phyloP scores from a whole-genome alignment of 2,797 vertebrate genomes.

The Sebastes iracundus region DNA sequence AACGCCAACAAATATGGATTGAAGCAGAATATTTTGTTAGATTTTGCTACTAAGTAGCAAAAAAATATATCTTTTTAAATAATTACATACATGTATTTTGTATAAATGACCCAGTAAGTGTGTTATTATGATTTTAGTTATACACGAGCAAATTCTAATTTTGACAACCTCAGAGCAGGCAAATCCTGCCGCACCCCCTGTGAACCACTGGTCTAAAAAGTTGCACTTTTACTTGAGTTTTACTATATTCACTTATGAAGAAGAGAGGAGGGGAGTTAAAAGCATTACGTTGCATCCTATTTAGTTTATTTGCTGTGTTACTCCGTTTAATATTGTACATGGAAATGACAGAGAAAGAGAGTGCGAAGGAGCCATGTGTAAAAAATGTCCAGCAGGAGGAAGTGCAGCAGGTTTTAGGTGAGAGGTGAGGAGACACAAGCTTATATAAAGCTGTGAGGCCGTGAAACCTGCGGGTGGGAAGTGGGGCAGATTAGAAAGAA shows the following conservation, averaged over 20 bases:
- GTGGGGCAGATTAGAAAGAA: constrained; percentile 62
- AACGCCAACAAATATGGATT: no score
- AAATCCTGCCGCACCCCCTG: no score
- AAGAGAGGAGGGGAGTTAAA: background rate
- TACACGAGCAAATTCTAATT: no score
- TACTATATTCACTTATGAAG: background rate
- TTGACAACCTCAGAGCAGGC: no score
- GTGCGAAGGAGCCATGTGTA: background rate
- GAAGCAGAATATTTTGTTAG: no score
- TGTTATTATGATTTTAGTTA: no score
- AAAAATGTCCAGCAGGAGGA: constrained; percentile 4
- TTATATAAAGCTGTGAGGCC: constrained; percentile 36
- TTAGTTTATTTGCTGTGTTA: background rate
- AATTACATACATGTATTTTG: no score
- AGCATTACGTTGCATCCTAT: background rate
- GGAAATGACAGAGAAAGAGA: background rate
- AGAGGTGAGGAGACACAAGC: constrained; percentile 45
- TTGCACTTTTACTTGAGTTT: background rate
- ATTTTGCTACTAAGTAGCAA: no score
- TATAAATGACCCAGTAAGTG: no score
- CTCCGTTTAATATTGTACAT: background rate
- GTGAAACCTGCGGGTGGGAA: constrained; percentile 36
- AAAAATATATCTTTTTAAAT: no score
- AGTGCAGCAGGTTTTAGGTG: constrained; percentile 42
- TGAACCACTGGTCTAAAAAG: background rate